Evolutionary conservation across 2,888 invertebrate species (phyloP).

Genomic region (Scotopteryx bipunctaria): DNA sequence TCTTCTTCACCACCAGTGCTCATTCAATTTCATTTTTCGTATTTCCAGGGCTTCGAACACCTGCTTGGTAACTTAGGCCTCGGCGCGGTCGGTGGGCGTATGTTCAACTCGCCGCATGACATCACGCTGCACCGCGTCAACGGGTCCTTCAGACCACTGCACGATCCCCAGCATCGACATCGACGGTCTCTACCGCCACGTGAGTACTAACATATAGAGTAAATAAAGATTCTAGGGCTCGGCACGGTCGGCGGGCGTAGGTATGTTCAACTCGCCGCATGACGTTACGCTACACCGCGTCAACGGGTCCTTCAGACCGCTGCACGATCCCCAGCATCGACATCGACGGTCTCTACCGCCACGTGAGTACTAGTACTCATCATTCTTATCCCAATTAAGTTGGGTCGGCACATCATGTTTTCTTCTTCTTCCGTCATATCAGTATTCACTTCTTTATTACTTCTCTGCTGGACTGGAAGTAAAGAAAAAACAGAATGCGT

Average conservation of each 20-base stretch:
- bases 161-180: slow-evolving; percentile 78
- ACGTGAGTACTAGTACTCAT: no score
- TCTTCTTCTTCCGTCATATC: no score
- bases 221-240: no score
- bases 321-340: slow-evolving; percentile 77
- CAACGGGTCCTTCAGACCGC: slow-evolving; percentile 78
- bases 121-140: slow-evolving; percentile 78
- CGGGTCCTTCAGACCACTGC: slow-evolving; percentile 78
- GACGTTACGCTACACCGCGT: slow-evolving; percentile 77
- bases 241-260: slow-evolving; percentile 76
- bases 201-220: no score
- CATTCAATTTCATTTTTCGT: no score
- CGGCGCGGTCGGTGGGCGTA: slow-evolving; percentile 76
- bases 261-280: slow-evolving; percentile 82
- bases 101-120: slow-evolving; percentile 82
- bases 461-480: no score
- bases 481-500: no score
- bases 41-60: slow-evolving; percentile 87
- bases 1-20: no score
- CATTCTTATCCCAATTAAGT: no score
- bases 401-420: no score
- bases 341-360: slow-evolving; percentile 64
- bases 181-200: slow-evolving; percentile 54
- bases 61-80: slow-evolving; percentile 85
- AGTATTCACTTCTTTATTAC: no score